Percentiles rank a stretch among this genome's conserved stretches.
Conservation (phyloP, 2,797 vertebrate genomes). For the Chloroceryle amazona region DNA sequence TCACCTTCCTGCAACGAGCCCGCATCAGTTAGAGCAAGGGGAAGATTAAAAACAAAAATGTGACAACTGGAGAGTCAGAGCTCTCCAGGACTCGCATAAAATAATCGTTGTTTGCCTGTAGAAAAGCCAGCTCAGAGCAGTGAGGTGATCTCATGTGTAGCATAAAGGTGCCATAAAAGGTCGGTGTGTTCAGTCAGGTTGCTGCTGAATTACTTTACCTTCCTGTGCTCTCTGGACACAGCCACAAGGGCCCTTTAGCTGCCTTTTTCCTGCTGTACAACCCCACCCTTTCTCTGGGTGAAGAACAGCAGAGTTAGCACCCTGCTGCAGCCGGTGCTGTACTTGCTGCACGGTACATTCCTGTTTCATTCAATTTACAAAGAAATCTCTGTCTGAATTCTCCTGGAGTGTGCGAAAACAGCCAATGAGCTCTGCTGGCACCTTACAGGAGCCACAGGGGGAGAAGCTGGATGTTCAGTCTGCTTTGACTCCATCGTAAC, state of each 20-base stretch:
- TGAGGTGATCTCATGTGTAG: not conserved
- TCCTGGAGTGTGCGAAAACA: not conserved
- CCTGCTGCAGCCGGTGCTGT: fast-evolving
- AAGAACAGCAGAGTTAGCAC: not conserved
- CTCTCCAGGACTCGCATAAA: not conserved
- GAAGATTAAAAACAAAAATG: not conserved
- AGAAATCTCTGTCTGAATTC: not conserved
- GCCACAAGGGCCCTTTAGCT: not conserved
- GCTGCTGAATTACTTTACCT: not conserved
- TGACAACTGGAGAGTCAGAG: not conserved
- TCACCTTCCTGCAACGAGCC: not conserved
- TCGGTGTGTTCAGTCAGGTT: not conserved
- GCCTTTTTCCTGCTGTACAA: not conserved
- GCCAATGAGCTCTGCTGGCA: not conserved
- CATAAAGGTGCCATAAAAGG: not conserved
- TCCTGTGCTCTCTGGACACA: not conserved
- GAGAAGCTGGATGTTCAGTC: not conserved
- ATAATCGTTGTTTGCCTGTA: not conserved
- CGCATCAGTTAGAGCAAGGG: not conserved
- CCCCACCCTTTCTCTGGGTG: fast-evolving
- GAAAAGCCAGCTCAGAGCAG: not conserved
- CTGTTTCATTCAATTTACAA: not conserved
- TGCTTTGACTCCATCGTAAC: not conserved
- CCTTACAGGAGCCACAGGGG: not conserved
- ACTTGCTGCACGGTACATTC: not conserved